Evolutionary conservation across 2,113 vertebrate species (phyloP).

Genomic region (Henicopernis longicauda): DNA sequence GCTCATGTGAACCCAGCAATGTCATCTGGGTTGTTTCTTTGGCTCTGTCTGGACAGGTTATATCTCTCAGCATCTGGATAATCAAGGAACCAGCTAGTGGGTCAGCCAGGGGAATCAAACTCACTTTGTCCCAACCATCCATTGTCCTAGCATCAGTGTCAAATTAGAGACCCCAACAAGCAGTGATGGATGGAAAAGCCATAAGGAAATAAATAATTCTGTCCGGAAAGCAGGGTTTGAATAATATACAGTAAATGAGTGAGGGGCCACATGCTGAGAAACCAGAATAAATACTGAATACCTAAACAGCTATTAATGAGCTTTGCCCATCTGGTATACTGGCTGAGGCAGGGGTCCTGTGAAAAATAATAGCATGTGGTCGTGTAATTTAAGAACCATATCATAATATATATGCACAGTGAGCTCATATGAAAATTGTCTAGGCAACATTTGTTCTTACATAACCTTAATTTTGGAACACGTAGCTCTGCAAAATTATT

Average conservation of each 20-base stretch:
- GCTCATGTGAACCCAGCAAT: background rate
- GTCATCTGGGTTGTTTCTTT: background rate
- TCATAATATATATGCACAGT: background rate
- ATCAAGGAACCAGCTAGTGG: background rate
- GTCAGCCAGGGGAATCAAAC: background rate
- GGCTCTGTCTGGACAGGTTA: background rate
- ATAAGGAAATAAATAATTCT: slow-evolving; percentile 41
- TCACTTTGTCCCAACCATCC: background rate
- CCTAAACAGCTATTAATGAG: slow-evolving; percentile 53
- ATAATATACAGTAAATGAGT: slow-evolving; percentile 30
- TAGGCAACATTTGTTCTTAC: slow-evolving; percentile 10
- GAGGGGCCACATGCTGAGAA: slow-evolving; percentile 31
- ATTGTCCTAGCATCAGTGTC: slow-evolving; percentile 15
- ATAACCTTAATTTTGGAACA: background rate
- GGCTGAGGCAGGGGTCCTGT: slow-evolving; percentile 2
- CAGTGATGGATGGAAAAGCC: slow-evolving; percentile 31
- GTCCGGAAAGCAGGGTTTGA: slow-evolving; percentile 9
- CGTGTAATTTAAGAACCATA: background rate
- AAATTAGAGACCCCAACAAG: slow-evolving; percentile 16
- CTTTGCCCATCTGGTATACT: slow-evolving; percentile 37
- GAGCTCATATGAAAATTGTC: slow-evolving; percentile 4
- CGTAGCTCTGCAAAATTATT: background rate
- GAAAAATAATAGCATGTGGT: slow-evolving; percentile 38
- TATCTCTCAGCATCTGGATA: slow-evolving; percentile 9
- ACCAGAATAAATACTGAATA: slow-evolving; percentile 52